These are phyloP conservation scores for Spodoptera littoralis DNA, from an alignment of 2,888 invertebrate genomes.

Conservation along the genomic window DNA sequence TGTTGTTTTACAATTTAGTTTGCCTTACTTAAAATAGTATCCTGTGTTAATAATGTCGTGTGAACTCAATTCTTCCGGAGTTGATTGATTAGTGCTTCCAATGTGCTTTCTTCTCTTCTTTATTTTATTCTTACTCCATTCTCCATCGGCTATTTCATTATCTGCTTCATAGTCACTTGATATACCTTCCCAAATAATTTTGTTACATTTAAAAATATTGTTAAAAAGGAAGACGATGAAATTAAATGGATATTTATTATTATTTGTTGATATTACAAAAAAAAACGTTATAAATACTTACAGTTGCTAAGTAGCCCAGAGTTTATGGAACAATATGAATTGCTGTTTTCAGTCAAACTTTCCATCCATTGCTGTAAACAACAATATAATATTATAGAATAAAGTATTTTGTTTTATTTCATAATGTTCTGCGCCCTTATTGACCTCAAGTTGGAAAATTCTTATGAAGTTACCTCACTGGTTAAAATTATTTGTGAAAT, in stretches of 20 bases:
- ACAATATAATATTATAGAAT: constrained; percentile 44
- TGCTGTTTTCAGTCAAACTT: constrained; percentile 74
- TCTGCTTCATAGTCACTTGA: constrained; percentile 64
- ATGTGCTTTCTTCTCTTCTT: constrained; percentile 51
- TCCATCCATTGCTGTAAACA: constrained; percentile 79
- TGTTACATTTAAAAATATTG: constrained; percentile 24
- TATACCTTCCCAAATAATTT: constrained; percentile 55
- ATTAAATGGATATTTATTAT: constrained; percentile 24
- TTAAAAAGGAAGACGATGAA: constrained; percentile 21
- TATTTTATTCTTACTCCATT: constrained; percentile 35
- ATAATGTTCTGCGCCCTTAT: not conserved
- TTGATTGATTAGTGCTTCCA: constrained; percentile 35
- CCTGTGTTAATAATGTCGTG: constrained; percentile 31
- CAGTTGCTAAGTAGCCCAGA: constrained; percentile 56
- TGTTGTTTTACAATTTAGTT: constrained; percentile 8
- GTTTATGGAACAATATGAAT: constrained; percentile 68
- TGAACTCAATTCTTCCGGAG: constrained; percentile 35
- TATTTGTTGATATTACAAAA: constrained; percentile 32
- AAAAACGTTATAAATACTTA: constrained; percentile 40
- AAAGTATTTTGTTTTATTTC: constrained; percentile 18
- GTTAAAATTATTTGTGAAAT: no score
- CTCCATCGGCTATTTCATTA: constrained; percentile 50
- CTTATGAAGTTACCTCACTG: no score
- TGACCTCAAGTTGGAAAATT: no score
- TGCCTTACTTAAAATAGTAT: constrained; percentile 14